Conservation (phyloP, 2,888 invertebrate genomes). For the Acanthosepion esculentum region DNA sequence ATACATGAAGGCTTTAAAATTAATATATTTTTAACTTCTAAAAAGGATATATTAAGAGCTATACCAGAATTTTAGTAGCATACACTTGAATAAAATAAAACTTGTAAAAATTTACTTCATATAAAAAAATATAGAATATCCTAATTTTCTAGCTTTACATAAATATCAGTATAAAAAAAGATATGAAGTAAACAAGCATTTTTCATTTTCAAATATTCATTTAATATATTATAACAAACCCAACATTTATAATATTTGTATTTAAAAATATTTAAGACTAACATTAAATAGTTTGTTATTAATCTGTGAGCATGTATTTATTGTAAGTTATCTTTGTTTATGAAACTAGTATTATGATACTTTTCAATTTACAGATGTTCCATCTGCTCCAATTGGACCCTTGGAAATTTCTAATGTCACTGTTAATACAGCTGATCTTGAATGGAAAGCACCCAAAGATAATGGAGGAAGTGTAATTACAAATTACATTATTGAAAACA, state of each 20-base stretch:
- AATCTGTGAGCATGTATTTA: background rate
- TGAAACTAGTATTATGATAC: background rate
- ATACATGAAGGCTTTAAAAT: background rate
- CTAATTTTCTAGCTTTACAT: too few species aligned
- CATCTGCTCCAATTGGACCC: constrained; percentile 89
- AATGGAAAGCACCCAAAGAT: constrained; percentile 72
- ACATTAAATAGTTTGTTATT: background rate
- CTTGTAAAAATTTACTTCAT: too few species aligned
- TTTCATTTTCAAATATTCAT: too few species aligned
- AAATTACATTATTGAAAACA: constrained; percentile 77
- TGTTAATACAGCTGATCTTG: constrained; percentile 87
- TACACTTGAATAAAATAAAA: too few species aligned
- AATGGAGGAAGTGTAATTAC: constrained; percentile 73
- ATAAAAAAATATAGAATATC: too few species aligned
- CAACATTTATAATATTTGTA: background rate
- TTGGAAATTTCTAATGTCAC: constrained; percentile 86
- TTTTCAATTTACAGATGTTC: constrained; percentile 81
- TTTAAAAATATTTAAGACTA: too few species aligned
- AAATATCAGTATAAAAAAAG: too few species aligned
- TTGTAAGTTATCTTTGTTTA: background rate
- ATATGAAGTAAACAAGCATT: too few species aligned
- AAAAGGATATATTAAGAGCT: too few species aligned
- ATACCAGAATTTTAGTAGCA: too few species aligned
- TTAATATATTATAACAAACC: too few species aligned
- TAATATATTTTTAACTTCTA: background rate